These are phyloP conservation scores for Sandelia bainsii DNA, from an alignment of 2,797 vertebrate genomes.

Conservation along the genomic window DNA sequence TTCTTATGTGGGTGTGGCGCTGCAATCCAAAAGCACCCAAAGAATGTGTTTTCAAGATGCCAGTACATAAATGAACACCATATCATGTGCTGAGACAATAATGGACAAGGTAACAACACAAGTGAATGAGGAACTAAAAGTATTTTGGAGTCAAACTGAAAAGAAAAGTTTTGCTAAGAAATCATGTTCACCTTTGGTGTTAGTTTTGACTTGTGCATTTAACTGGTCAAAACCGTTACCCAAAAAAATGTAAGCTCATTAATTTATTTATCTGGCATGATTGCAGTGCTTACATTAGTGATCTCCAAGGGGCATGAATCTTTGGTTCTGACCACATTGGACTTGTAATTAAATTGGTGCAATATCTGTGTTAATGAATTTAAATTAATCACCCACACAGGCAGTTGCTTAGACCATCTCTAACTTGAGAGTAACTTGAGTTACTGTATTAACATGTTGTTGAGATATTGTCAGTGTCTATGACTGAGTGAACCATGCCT, in stretches of 20 bases:
- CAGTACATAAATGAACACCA: slow-evolving; percentile 4
- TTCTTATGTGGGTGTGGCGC: slow-evolving; percentile 27
- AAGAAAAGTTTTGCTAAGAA: no score
- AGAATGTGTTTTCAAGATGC: slow-evolving; percentile 31
- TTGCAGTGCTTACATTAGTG: neutral
- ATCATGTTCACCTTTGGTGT: neutral
- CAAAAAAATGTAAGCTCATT: neutral
- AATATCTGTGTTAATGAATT: no score
- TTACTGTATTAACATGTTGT: no score
- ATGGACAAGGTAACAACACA: neutral
- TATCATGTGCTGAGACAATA: slow-evolving; percentile 17
- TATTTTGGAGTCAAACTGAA: neutral
- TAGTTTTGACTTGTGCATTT: neutral
- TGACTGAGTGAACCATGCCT: no score
- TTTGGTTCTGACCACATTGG: no score
- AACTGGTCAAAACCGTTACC: neutral
- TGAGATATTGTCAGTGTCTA: no score
- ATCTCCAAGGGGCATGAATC: no score
- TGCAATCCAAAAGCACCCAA: slow-evolving; percentile 21
- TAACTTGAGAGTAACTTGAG: no score
- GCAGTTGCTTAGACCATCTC: no score
- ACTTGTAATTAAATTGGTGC: no score
- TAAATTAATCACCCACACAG: no score
- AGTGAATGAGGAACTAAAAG: neutral
- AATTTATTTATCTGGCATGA: neutral